A percentile compares a stretch with the other conserved stretches of the same genome.
Evolutionary conservation across 2,797 vertebrate genomes (phyloP).

Genomic region (Acanthis flammea): DNA sequence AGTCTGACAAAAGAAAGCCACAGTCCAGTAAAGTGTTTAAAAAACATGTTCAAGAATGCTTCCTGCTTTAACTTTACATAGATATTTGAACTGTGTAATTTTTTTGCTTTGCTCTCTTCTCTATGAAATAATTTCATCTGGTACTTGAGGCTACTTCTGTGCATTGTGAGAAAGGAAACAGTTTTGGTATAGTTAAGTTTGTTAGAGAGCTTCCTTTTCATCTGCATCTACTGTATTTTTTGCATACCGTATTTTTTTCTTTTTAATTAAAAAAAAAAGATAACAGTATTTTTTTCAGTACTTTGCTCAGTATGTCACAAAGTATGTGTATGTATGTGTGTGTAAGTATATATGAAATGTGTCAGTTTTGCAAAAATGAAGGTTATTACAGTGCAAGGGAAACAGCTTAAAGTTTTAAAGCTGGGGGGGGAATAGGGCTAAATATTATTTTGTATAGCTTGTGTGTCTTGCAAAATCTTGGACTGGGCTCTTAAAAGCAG

Average conservation of each 20-base stretch:
- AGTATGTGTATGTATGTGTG: not conserved
- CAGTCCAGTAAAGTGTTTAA: not conserved
- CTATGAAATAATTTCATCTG: not conserved
- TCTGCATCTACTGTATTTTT: not conserved
- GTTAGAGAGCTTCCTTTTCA: not conserved
- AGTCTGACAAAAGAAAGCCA: not conserved
- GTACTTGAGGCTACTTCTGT: not conserved
- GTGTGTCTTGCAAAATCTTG: not conserved
- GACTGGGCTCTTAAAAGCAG: not conserved
- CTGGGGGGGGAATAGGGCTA: not conserved
- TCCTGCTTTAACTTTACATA: not conserved
- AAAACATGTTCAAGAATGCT: not conserved
- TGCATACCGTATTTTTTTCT: not conserved
- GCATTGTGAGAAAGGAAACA: not conserved
- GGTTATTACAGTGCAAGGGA: not conserved
- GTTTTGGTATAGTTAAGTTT: not conserved
- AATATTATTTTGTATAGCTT: not conserved
- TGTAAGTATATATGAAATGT: not conserved
- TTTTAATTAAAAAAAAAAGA: not conserved
- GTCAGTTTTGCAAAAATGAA: not conserved
- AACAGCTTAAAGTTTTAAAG: not conserved
- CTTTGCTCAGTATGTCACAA: not conserved
- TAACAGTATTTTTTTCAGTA: not conserved
- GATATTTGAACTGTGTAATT: not conserved
- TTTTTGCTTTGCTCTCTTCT: not conserved